Evolutionary conservation across 35 echinoderm and acorn worm species (phyloP), one percentile per base, ranked within the genome.

Genomic region (Heliocidaris erythrogramma): DNA sequence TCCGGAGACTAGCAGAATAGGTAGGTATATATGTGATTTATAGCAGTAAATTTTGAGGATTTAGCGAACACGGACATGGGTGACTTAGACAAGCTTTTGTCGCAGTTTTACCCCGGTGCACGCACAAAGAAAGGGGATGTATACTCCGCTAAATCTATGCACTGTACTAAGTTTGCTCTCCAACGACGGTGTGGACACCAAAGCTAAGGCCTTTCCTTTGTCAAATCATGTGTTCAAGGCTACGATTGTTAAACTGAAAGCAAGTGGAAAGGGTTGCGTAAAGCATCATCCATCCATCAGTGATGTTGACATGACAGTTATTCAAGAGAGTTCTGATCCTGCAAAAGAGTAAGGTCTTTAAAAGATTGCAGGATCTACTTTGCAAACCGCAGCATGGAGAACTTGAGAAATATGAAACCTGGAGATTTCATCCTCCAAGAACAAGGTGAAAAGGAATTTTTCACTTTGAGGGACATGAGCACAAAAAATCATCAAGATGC

Each of bases 401-500:
- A 92, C 88, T 32, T 95, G 35, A 92, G 95, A 30, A 35, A 85
- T 30, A 92, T 95, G 95, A 95, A 95, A 92, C 95, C 61, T n/a
- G n/a, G n/a, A n/a, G n/a, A n/a, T n/a, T n/a, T n/a, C n/a, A n/a
- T n/a, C n/a, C n/a, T n/a, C n/a, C n/a, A n/a, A n/a, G n/a, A n/a
- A n/a, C n/a, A n/a, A n/a, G n/a, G n/a, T n/a, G n/a, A n/a, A n/a
- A n/a, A n/a, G n/a, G n/a, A n/a, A n/a, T n/a, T n/a, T n/a, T n/a
- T n/a, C n/a, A n/a, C n/a, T n/a, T n/a, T n/a, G n/a, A n/a, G n/a
- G n/a, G n/a, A n/a, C n/a, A n/a, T n/a, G n/a, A n/a, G n/a, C n/a
- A n/a, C n/a, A n/a, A n/a, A n/a, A n/a, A n/a, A n/a, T n/a, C n/a
- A 95, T 85, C 32, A n/a, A 14, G 49, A 92, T 16, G 84, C 16